Evolutionary conservation across 1,140 invertebrate genomes (phyloP), one percentile per base, ranked within the genome.

Genomic region (Callitettix versicolor): DNA sequence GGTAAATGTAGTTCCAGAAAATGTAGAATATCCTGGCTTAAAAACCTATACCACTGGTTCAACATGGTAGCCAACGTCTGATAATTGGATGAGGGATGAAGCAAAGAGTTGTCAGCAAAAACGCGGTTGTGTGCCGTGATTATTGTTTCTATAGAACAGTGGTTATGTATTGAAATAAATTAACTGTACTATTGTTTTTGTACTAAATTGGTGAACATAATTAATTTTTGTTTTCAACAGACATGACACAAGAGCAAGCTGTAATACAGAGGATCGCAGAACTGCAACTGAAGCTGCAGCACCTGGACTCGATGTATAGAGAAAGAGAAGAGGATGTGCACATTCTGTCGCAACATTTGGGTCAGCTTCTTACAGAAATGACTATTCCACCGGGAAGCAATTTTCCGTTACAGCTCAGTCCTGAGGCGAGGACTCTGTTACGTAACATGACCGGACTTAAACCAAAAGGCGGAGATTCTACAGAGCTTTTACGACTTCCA

Each of bases 271-370:
- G 78, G 47, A 68, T 87, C 59, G 80, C 82, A 20, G 83, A 86
- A 57, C 74, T 86, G 60, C 80, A 83, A 54, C 78, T 82, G 44
- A 76, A 81, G 21, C 65, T 88, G 12, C 79, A 84, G 61, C 84
- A 83, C 62, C 70, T 86, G 20, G 83, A 88, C 62, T 76, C 80
- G 6, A 74, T 86, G 67, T 86, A 86, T 65, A 69, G 78, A 12
- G 76, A 81, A 0, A 65, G 84, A 3, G 78, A 85, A 62, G 80
- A 84, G 65, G 84, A 88, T 63, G 75, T 88, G 1, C 75, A 79
- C 18, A 68, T 78, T 30, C 65, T 88, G 11, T 75, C 79, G 7
- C 76, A 77, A 57, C 78, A 83, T 61, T 71, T 83, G 40, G 77
- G 77, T 26, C 68, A 69, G 47, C 44, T 66, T 15, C 48, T 62